A percentile compares a stretch with the other conserved stretches of the same genome.
Conservation (phyloP, 2,888 invertebrate genomes). For the Lycophotia porphyrea region DNA sequence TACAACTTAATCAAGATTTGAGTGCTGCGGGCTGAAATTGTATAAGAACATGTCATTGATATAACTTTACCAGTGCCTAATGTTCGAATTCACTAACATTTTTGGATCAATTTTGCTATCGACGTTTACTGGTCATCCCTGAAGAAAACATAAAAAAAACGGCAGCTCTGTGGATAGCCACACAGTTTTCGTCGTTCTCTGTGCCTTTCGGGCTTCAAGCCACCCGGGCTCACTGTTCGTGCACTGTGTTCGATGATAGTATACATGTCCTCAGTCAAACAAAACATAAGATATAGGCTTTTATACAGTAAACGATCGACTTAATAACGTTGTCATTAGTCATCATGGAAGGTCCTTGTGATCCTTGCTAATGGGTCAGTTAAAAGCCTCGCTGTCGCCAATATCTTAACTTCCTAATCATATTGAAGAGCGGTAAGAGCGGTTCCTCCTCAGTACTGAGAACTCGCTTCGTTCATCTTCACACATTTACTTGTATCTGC, state of each 20-base stretch:
- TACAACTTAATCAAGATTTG: background rate
- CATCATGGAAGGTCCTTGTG: constrained; percentile 50
- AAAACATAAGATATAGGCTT: background rate
- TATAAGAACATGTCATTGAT: background rate
- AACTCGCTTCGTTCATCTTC: constrained; percentile 65
- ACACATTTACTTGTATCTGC: constrained; percentile 51
- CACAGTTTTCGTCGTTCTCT: background rate
- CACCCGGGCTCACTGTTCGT: background rate
- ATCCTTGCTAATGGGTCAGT: constrained; percentile 36
- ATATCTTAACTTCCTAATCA: constrained; percentile 61
- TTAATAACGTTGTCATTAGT: constrained; percentile 61
- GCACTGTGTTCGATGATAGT: background rate
- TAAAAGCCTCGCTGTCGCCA: constrained; percentile 57
- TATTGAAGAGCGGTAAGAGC: constrained; percentile 60
- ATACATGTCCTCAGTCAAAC: too few species aligned
- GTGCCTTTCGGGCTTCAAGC: background rate
- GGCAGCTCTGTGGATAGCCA: background rate
- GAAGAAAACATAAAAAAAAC: background rate
- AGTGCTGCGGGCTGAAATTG: background rate
- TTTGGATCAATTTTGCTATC: background rate
- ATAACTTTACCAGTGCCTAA: constrained; percentile 2
- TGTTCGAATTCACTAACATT: background rate
- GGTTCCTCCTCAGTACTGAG: constrained; percentile 53
- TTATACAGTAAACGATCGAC: background rate
- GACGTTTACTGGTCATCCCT: background rate